Evolutionary conservation across 2,797 vertebrate species (phyloP).

Genomic region (Sebastolobus alascanus): DNA sequence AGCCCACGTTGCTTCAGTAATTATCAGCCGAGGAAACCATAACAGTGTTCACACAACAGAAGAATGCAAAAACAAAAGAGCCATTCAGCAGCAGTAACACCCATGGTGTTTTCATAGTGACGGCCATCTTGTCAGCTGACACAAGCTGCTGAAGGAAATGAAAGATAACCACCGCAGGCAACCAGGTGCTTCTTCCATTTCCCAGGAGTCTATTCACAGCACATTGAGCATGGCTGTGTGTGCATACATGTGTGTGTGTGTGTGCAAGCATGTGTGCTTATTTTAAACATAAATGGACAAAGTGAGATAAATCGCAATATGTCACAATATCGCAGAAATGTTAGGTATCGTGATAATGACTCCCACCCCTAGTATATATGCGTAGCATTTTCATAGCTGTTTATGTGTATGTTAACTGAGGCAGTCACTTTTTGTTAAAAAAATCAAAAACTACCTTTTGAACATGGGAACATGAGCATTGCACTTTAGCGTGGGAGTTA

Average conservation of each 20-base stretch:
- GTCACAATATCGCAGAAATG: too few species aligned
- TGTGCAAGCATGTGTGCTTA: neutral
- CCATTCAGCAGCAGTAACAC: slow-evolving; percentile 79
- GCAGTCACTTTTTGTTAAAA: neutral
- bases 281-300: slow-evolving; percentile 27
- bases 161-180: slow-evolving; percentile 79
- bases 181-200: slow-evolving; percentile 76
- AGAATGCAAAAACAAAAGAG: slow-evolving; percentile 84
- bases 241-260: neutral
- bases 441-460: neutral
- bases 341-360: too few species aligned
- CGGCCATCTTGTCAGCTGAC: slow-evolving; percentile 78
- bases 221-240: slow-evolving; percentile 22
- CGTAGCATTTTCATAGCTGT: slow-evolving; percentile 54
- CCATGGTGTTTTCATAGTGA: slow-evolving; percentile 81
- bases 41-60: slow-evolving; percentile 81
- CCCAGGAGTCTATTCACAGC: slow-evolving; percentile 35
- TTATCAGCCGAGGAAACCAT: slow-evolving; percentile 83
- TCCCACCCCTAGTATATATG: too few species aligned
- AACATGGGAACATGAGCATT: neutral
- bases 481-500: neutral
- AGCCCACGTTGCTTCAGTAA: slow-evolving; percentile 75
- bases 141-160: slow-evolving; percentile 72
- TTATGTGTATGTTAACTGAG: neutral
- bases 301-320: neutral